Base-by-base conservation (phyloP, 1,140 invertebrate genomes). In the Pararge aegeria region DNA sequence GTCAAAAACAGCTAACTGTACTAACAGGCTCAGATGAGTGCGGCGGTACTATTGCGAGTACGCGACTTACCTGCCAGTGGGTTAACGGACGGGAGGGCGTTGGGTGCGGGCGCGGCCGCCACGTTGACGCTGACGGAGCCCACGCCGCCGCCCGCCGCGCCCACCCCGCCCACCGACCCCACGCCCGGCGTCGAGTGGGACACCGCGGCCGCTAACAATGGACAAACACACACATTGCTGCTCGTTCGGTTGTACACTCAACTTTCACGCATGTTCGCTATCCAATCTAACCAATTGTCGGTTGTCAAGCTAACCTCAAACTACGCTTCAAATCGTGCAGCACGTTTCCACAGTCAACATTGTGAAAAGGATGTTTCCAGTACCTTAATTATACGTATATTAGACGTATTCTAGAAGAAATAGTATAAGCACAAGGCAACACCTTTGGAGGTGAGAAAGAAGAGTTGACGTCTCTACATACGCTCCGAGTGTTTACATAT, bases 151-250 rank as follows among this genome's bases (percentile, higher is more conserved):
- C 54, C 61, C 66, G 50, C 63, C 68, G 18, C 56, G 5, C 64
- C 68, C 37, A 68, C 71, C 42, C 64, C 70, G 13, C 59, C 78
- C 49, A 69, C 70, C 9, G 55, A 46, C 19, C 75, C 71, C 19
- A 75, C 75, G 42, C 80, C 75, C 49, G 82, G 71, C 29, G 82
- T 80, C 46, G 79, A 61, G 56, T 84, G 77, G 4, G 73, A 70
- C 48, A 72, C 80, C 40, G 73, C 81, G 15, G 73, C 75, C 40
- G 80, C 80, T 78, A 34, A 12, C 30, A 34, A 34, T 34, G 18
- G 15, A 62, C 42, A 60, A 60, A 63, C 50, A 59, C 38, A 49
- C 12, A 53, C 49, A 53, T 50, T 46, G 13, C 12, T 34, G 30
- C 12, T 12, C 30, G 15, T 42, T 16, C 38, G 3, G 38, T 15